Base-by-base conservation (phyloP, 1,140 invertebrate genomes). In the Brachionus rubens region DNA sequence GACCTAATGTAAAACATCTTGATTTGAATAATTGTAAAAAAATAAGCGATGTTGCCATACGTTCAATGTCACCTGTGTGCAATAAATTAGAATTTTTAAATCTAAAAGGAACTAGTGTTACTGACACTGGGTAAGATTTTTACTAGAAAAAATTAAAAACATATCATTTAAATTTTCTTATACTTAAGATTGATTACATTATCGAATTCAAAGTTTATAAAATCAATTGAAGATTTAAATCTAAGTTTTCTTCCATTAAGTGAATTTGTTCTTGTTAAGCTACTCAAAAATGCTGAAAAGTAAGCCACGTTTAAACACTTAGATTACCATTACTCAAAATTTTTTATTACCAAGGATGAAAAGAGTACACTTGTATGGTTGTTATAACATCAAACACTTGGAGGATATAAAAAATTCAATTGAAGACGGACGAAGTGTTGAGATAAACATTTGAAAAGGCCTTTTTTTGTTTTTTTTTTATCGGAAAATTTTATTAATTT, bases 11-110 rank as follows among this genome's bases (percentile, higher is more conserved):
- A 2, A 72, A 54, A 19, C 46, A 72, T 26, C 47, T 72, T 5
- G 68, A 72, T 41, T 33, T 72, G 14, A 50, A 30, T 26, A 41
- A 41, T 40, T 72, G 68, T 41, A 72, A 72, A 54, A 72, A 72
- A 28, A 72, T 72, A 19, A 72, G 46, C 47, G 68, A 72, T n/a
- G 36, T n/a, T 30, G 33, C 68, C 1, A 36, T 72, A 1, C 30
- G 50, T 9, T 50, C 68, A 72, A 36, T 72, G 68, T 19, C 46
- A 10, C 19, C 19, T 21, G 28, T 50, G 40, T 72, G 46, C 16
- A 36, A 43, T 10, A 40, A 54, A 14, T 36, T 72, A 4, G 50
- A 48, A 72, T 40, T 48, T 54, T 52, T 72, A 14, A 54, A 54
- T 40, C 28, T 72, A 40, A 72, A 72, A 54, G 68, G 46, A 21